Evolutionary conservation across 2,797 vertebrate genomes (phyloP).

Genomic region (Macropodus opercularis): DNA sequence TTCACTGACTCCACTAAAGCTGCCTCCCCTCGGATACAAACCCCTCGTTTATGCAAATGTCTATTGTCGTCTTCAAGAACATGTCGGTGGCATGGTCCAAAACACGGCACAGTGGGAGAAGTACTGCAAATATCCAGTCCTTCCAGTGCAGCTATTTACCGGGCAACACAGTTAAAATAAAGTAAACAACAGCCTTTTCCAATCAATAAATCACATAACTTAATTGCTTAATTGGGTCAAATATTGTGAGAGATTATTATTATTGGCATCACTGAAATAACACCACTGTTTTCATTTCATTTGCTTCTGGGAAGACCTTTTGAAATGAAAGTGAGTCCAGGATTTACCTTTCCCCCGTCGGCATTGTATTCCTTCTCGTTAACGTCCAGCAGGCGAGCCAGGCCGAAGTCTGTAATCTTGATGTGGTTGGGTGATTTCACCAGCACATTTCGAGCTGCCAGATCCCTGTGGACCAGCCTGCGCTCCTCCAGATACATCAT

Average conservation of each 20-base stretch:
- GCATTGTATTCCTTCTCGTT: slow-evolving; percentile 99
- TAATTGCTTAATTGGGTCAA: too few species aligned
- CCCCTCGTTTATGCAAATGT: slow-evolving; percentile 54
- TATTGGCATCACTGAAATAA: too few species aligned
- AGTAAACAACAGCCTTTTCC: neutral
- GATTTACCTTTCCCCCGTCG: slow-evolving; percentile 93
- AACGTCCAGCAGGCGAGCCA: slow-evolving; percentile 93
- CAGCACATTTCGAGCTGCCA: slow-evolving; percentile 95
- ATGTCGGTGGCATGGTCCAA: slow-evolving; percentile 17
- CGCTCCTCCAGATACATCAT: slow-evolving; percentile 99
- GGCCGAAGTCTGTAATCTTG: slow-evolving; percentile 98
- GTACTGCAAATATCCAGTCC: neutral
- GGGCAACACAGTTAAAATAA: neutral
- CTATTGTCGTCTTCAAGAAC: slow-evolving; percentile 37
- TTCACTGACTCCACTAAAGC: slow-evolving; percentile 54
- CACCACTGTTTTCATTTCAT: too few species aligned
- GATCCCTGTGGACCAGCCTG: slow-evolving; percentile 93
- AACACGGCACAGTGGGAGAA: slow-evolving; percentile 9
- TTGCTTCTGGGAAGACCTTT: too few species aligned
- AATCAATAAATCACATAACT: too few species aligned
- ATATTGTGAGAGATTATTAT: too few species aligned
- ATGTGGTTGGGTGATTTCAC: slow-evolving; percentile 98
- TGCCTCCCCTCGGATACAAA: slow-evolving; percentile 52
- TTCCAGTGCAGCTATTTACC: neutral
- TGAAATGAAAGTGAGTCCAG: neutral